Evolutionary conservation across 2,888 invertebrate species (phyloP), one percentile per base, ranked within the genome.

Genomic region (Fissipunctia ypsillon): DNA sequence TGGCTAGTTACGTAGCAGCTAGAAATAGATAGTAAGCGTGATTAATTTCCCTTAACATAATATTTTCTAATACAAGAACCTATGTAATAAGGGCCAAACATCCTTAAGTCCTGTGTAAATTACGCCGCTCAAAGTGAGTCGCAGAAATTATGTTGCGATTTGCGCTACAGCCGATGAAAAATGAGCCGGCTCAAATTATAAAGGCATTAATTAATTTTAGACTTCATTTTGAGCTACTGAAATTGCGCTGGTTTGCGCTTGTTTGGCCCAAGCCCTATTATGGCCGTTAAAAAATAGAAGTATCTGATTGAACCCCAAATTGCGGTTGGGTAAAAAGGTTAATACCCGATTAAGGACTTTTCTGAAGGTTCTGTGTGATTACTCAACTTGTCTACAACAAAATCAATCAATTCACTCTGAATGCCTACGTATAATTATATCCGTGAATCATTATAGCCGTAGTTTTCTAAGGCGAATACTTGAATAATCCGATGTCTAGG

Each of bases 291-390:
- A 31, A 48, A 43, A 48, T 16, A 22, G n/a, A 41, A 61, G 14
- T 48, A 31, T 56, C 25, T 56, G 35, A 43, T 19, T 78, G 25
- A 54, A 61, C 19, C 48, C 60, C 45, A 56, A 77, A 48, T 41
- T 56, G 60, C 14, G 48, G 52, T 43, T 60, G 19, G 9, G 16
- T n/a, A 35, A 78, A 69, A 73, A 65, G 79, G 41, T 72, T 72
- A 72, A 56, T 38, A 69, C 31, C n/a, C 45, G 45, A 71, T 79
- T 35, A 35, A 12, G 28, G 28, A 74, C 22, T n/a, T 9, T 41
- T 57, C 16, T 48, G 16, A n/a, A 41, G 31, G 41, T 25, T 48
- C 19, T 35, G n/a, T 22, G 61, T 72, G 28, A 59, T 78, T 69
- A 69, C 57, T 50, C 31, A 56, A 50, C 48, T 57, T 72, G 35